Evolutionary conservation across 2,888 invertebrate species (phyloP).

Genomic region (Ptychoptera albimana): DNA sequence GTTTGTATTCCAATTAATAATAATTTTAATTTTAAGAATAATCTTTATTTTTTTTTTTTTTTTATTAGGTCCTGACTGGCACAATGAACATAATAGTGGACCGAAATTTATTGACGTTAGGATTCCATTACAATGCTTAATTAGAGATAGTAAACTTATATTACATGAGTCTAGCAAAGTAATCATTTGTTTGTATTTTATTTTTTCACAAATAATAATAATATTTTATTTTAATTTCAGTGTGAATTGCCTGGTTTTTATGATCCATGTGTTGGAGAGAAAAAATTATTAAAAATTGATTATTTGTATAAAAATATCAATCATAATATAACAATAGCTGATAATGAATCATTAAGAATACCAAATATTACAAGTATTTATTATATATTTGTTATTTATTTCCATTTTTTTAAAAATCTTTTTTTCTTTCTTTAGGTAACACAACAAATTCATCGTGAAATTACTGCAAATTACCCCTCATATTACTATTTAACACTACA

Average conservation of each 20-base stretch:
- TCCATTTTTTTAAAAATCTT: too few relatives aligned
- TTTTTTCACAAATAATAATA: neutral
- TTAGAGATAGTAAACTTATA: conserved; percentile 77
- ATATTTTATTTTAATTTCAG: conserved; percentile 36
- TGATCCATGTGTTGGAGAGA: conserved; percentile 87
- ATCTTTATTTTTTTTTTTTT: too few relatives aligned
- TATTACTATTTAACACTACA: too few relatives aligned
- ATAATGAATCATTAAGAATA: conserved; percentile 64
- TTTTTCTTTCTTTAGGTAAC: too few relatives aligned
- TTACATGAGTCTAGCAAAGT: conserved; percentile 80
- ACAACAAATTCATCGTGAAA: too few relatives aligned
- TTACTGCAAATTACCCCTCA: too few relatives aligned
- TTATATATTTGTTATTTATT: too few relatives aligned
- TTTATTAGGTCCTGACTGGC: conserved; percentile 20
- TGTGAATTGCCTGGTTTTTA: conserved; percentile 91
- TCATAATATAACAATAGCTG: conserved; percentile 65
- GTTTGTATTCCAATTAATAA: neutral
- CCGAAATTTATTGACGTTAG: conserved; percentile 66
- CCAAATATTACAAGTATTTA: conserved; percentile 28
- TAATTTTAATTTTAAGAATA: neutral
- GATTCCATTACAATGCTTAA: conserved; percentile 85
- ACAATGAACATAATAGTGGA: conserved; percentile 16
- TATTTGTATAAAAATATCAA: conserved; percentile 68
- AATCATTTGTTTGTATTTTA: conserved; percentile 9
- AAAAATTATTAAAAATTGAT: conserved; percentile 71